Base-by-base conservation (phyloP, 1,140 invertebrate species). In the Drosophila seguyi region DNA sequence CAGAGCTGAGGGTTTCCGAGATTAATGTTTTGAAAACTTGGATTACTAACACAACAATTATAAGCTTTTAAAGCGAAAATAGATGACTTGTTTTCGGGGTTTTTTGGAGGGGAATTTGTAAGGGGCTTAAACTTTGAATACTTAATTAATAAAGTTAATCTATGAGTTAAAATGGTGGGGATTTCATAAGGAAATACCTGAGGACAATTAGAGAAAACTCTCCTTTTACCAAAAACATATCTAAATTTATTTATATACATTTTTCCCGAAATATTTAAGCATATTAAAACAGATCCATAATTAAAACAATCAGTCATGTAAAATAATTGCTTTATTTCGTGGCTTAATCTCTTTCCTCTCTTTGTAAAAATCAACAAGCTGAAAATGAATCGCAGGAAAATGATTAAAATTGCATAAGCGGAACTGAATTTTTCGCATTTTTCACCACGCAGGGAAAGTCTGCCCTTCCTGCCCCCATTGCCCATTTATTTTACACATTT, bases 361-460 rank as follows among this genome's bases (percentile, higher is more conserved):
- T 6, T 10, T 3, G n/a, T 48, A 14, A 45, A 73, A 72, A 29
- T 57, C 68, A 69, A 58, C 52, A 61, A 58, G 57, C 57, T 20
- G 58, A 45, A 76, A 27, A 41, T 42, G 36, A 72, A 73, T 73
- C 71, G 18, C 52, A 38, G 36, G 14, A 52, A 44, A 65, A 65
- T 47, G 42, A 75, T 73, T 66, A 59, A 75, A 79, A 67, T 80
- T 79, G 62, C 84, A 68, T 66, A 65, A 68, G 39, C 58, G 44
- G 69, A 71, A 76, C 53, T 44, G 63, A 79, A 79, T 79, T 60
- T 71, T 10, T 20, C 61, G 39, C 75, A 76, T 83, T 83, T 78
- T 86, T 87, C 79, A 87, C 67, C 52, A 16, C 52, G 38, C n/a
- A 34, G 22, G 41, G 47, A 79, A 53, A 55, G 39, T 11, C 39